Evolutionary conservation across 2,797 vertebrate genomes (phyloP).

Genomic region (Sebastolobus altivelis): DNA sequence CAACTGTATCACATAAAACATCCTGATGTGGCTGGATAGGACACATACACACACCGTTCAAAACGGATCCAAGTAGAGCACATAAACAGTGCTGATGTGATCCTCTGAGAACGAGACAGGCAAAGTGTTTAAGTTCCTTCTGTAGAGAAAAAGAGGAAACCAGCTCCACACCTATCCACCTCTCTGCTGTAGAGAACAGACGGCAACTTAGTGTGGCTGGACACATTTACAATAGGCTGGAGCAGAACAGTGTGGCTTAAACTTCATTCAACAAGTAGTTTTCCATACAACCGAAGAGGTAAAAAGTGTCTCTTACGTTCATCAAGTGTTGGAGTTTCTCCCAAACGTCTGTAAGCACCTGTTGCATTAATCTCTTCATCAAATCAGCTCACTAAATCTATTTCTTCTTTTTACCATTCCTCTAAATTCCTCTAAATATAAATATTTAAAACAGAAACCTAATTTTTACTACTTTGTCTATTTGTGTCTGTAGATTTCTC

Average conservation of each 20-base stretch:
- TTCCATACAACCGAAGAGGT: background rate
- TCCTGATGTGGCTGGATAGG: constrained; percentile 33
- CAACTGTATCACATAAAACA: constrained; percentile 52
- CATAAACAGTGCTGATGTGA: constrained; percentile 43
- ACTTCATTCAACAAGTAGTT: background rate
- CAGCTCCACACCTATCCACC: background rate
- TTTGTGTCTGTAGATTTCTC: no score
- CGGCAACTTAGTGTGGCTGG: constrained; percentile 5
- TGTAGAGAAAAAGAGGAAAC: constrained; percentile 13
- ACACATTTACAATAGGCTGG: background rate
- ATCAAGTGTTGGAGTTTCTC: background rate
- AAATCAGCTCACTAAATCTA: background rate
- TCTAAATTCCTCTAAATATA: no score
- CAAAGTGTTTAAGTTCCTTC: constrained; percentile 25
- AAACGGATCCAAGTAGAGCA: constrained; percentile 34
- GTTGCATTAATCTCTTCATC: background rate
- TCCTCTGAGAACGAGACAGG: constrained; percentile 30
- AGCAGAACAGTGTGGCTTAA: background rate
- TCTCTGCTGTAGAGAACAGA: background rate
- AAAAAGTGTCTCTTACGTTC: background rate
- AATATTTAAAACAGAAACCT: background rate
- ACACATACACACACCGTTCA: constrained; percentile 11
- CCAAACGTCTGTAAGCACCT: background rate
- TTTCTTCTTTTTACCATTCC: background rate
- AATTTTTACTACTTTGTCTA: no score